These are phyloP conservation scores for Capitella teleta DNA, from an alignment of 1,140 invertebrate genomes.

Conservation along the genomic window DNA sequence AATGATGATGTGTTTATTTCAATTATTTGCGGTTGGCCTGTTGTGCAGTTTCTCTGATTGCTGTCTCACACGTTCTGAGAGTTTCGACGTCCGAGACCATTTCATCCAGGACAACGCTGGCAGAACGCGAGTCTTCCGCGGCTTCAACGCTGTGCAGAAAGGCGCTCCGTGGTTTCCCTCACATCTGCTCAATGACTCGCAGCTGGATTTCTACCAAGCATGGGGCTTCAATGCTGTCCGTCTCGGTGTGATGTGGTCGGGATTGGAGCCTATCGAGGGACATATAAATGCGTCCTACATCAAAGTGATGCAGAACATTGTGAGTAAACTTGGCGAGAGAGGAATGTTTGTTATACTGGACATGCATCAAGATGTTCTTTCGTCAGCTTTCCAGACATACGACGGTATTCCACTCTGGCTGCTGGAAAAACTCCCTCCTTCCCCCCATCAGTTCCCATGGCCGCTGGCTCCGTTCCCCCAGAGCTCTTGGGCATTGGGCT, in stretches of 20 bases:
- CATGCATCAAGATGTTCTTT: conserved; percentile 24
- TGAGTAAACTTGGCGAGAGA: conserved; percentile 13
- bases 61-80: too few species aligned
- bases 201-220: conserved; percentile 11
- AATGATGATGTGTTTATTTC: too few species aligned
- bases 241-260: conserved; percentile 22
- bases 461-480: conserved; percentile 14
- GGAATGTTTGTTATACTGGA: conserved; percentile 23
- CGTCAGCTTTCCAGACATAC: conserved; percentile 15
- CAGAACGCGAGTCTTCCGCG: conserved; percentile 21
- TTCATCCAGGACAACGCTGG: conserved; percentile 16
- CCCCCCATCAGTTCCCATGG: conserved; percentile 18
- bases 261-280: conserved; percentile 14
- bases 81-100: too few species aligned
- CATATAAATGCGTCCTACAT: conserved; percentile 20
- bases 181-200: conserved; percentile 16
- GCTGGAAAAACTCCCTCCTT: conserved; percentile 14
- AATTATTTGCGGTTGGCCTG: too few species aligned
- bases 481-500: conserved; percentile 13
- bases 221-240: conserved; percentile 25
- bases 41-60: too few species aligned
- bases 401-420: conserved; percentile 25
- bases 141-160: conserved; percentile 21
- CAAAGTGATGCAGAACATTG: conserved; percentile 16
- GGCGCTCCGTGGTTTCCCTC: conserved; percentile 17